Evolutionary conservation across 2,888 invertebrate species (phyloP).

Genomic region (Apantesis nais): DNA sequence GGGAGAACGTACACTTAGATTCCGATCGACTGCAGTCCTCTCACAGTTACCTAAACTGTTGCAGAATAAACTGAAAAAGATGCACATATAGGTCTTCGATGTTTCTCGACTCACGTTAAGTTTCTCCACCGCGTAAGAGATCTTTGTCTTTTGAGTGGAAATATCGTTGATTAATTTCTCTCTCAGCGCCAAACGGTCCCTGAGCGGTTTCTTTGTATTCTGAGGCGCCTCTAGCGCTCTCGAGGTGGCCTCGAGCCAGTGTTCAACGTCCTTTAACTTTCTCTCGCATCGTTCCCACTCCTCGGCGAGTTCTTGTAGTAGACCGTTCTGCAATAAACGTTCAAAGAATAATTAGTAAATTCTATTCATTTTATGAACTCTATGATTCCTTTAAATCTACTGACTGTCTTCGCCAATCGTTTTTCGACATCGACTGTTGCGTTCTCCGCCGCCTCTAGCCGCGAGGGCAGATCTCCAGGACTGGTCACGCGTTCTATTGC

Average conservation of each 20-base stretch:
- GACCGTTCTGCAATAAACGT: conserved; percentile 88
- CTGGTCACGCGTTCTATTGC: conserved; percentile 93
- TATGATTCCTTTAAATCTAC: conserved; percentile 46
- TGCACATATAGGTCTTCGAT: background rate
- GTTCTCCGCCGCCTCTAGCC: conserved; percentile 94
- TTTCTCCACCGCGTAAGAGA: conserved; percentile 95
- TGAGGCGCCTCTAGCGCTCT: conserved; percentile 91
- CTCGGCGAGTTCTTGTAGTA: conserved; percentile 95
- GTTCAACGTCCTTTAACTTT: conserved; percentile 95
- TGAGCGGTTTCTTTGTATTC: conserved; percentile 93
- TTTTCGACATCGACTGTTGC: conserved; percentile 94
- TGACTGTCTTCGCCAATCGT: conserved; percentile 93
- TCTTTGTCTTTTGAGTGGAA: conserved; percentile 95
- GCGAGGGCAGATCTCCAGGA: conserved; percentile 93
- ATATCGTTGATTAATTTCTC: conserved; percentile 95
- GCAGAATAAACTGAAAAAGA: background rate
- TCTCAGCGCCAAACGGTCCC: conserved; percentile 93
- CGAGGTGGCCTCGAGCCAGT: conserved; percentile 95
- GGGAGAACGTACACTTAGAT: conserved; percentile 12
- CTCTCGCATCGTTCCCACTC: conserved; percentile 98
- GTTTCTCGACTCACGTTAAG: conserved; percentile 88
- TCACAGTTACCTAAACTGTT: conserved; percentile 18
- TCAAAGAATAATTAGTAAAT: conserved; percentile 25
- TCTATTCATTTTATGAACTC: background rate
- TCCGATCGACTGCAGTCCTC: background rate